Base-by-base conservation (phyloP, 1,140 invertebrate species). In the Eumaeus atala region DNA sequence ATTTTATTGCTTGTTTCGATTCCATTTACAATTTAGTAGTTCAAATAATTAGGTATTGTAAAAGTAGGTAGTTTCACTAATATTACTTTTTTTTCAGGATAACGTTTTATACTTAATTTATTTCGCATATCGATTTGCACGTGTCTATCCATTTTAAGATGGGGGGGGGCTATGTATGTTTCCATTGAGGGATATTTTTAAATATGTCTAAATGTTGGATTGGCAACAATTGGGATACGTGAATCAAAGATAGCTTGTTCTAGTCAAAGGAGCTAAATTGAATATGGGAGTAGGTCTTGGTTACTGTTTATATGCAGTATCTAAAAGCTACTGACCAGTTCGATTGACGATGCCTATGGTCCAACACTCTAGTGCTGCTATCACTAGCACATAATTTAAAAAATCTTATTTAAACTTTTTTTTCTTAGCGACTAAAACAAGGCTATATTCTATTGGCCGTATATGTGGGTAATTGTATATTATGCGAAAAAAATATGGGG, bases 101-200 rank as follows among this genome's bases (percentile, higher is more conserved):
- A 28, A 28, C 6, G 6, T 28, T 28, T 28, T 28, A 3, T 28
- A 28, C 21, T 28, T 28, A 28, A 28, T 44, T 44, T 44, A 16
- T 16, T 44, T 44, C 12, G 11, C 12, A 40, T 14, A 16, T 3
- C 40, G 16, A 44, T 44, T 44, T 44, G 40, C 40, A 44, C 40
- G 40, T 44, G 40, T 44, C 40, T 44, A 44, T 44, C 40, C 40
- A 44, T 44, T 14, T 44, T 44, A 16, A 44, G n/a, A 37, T 9
- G 8, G 35, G 35, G 35, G 2, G 47, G 47, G 16, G 48, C n/a
- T 3, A 28, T 28, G 21, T 28, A 28, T 28, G 21, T 28, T 28
- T 28, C 21, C 21, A 6, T 28, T 28, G 21, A 12, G 34, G 12
- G 34, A 9, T 28, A 3, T 28, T 28, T 28, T 28, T 28, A 28